Conservation (phyloP, 1,140 invertebrate species). For the Oncopeltus fasciatus region DNA sequence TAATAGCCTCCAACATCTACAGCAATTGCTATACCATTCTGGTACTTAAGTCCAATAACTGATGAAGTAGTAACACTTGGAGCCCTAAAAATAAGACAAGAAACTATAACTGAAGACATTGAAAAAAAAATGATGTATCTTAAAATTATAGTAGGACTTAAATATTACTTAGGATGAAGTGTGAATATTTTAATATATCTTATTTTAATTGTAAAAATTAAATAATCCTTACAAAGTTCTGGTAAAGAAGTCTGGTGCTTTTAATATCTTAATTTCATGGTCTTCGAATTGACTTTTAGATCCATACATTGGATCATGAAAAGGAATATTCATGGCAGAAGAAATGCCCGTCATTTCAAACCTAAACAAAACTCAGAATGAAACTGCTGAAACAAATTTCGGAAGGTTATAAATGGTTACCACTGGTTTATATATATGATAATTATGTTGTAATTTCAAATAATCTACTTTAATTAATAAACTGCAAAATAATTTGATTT, state of each 20-base stretch:
- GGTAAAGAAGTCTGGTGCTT: slow-evolving; percentile 15
- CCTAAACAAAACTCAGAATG: neutral
- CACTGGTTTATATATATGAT: too few relatives aligned
- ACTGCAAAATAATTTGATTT: too few relatives aligned
- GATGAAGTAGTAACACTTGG: slow-evolving; percentile 84
- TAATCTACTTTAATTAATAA: too few relatives aligned
- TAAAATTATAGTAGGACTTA: neutral
- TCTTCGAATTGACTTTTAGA: neutral
- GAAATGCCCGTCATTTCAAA: neutral
- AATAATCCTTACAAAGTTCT: slow-evolving; percentile 14
- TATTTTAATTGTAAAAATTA: neutral
- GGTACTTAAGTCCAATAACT: slow-evolving; percentile 72
- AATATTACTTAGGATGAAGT: neutral
- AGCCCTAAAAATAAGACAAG: slow-evolving; percentile 23
- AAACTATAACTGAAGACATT: neutral
- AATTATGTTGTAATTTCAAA: too few relatives aligned
- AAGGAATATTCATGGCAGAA: too few relatives aligned
- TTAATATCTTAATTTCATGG: slow-evolving; percentile 18
- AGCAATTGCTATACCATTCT: slow-evolving; percentile 79
- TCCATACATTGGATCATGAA: neutral
- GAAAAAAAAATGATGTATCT: neutral
- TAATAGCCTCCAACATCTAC: slow-evolving; percentile 86
- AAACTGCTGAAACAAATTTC: neutral
- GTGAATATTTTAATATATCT: neutral
- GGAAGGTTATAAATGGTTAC: neutral